Evolutionary conservation across 37 sponge, comb jelly and placozoan species (phyloP).

Genomic region (Lycopodina hypogea): DNA sequence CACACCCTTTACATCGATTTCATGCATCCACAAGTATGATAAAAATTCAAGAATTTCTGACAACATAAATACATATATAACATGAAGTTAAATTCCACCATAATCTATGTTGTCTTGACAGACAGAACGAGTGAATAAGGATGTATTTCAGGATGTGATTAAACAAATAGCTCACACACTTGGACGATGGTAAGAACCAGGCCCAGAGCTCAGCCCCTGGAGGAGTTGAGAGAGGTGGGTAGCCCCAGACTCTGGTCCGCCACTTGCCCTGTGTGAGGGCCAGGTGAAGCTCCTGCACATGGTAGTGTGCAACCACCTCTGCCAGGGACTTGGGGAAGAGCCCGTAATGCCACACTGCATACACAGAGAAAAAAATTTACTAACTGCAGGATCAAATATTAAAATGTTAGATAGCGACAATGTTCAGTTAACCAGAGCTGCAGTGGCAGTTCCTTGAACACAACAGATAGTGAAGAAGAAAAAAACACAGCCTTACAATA

Average conservation of each 20-base stretch:
- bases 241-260: slow-evolving; percentile 86
- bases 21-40: too few relatives aligned
- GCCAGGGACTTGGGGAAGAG: slow-evolving; percentile 92
- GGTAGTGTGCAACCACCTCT: slow-evolving; percentile 77
- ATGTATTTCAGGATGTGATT: too few relatives aligned
- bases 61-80: too few relatives aligned
- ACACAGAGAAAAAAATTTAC: neutral
- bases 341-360: slow-evolving; percentile 77
- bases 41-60: too few relatives aligned
- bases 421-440: neutral
- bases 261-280: slow-evolving; percentile 93
- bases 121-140: too few relatives aligned
- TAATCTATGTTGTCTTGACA: too few relatives aligned
- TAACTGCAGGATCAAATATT: neutral
- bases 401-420: neutral
- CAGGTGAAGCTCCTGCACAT: slow-evolving; percentile 90
- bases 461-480: too few relatives aligned
- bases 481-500: too few relatives aligned
- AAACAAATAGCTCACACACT: slow-evolving; percentile 24
- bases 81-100: too few relatives aligned
- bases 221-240: slow-evolving; percentile 77
- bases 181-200: slow-evolving; percentile 74
- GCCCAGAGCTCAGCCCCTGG: slow-evolving; percentile 93
- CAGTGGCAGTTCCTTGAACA: too few relatives aligned
- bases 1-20: too few relatives aligned